phyloP scores from a whole-genome alignment of 2,888 invertebrate species.

The Venusia cambrica region DNA sequence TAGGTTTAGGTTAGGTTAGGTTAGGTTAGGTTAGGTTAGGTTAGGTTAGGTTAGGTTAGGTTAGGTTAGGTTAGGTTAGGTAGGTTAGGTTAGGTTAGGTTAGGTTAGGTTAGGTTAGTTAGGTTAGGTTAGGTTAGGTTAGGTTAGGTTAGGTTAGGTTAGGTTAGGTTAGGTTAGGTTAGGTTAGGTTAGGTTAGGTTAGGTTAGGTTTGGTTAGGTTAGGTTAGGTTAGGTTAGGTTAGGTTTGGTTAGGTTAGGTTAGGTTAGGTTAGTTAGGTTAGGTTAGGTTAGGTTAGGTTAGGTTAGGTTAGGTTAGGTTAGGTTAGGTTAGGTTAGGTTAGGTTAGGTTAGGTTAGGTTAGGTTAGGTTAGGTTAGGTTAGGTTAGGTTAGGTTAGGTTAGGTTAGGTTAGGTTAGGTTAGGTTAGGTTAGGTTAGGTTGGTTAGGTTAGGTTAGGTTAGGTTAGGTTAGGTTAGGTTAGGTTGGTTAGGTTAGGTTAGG shows the following conservation, averaged over 20 bases:
- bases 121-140: slow-evolving; percentile 28
- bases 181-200: slow-evolving; percentile 30
- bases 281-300: slow-evolving; percentile 29
- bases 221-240: slow-evolving; percentile 25
- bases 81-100: slow-evolving; percentile 34
- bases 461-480: slow-evolving; percentile 21
- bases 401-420: slow-evolving; percentile 24
- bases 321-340: slow-evolving; percentile 27
- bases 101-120: slow-evolving; percentile 27
- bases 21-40: slow-evolving; percentile 30
- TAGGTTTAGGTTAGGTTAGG: slow-evolving; percentile 31
- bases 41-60: slow-evolving; percentile 30
- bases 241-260: slow-evolving; percentile 25
- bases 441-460: slow-evolving; percentile 22
- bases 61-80: slow-evolving; percentile 34
- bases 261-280: slow-evolving; percentile 27
- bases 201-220: slow-evolving; percentile 30
- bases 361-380: slow-evolving; percentile 23
- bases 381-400: slow-evolving; percentile 19
- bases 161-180: slow-evolving; percentile 30
- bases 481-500: slow-evolving; percentile 22
- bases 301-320: slow-evolving; percentile 29
- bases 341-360: slow-evolving; percentile 27
- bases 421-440: slow-evolving; percentile 23
- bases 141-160: slow-evolving; percentile 29